Percentiles rank a stretch among this genome's conserved stretches.
Conservation (phyloP, 2,113 vertebrate genomes). For the Mirounga angustirostris region DNA sequence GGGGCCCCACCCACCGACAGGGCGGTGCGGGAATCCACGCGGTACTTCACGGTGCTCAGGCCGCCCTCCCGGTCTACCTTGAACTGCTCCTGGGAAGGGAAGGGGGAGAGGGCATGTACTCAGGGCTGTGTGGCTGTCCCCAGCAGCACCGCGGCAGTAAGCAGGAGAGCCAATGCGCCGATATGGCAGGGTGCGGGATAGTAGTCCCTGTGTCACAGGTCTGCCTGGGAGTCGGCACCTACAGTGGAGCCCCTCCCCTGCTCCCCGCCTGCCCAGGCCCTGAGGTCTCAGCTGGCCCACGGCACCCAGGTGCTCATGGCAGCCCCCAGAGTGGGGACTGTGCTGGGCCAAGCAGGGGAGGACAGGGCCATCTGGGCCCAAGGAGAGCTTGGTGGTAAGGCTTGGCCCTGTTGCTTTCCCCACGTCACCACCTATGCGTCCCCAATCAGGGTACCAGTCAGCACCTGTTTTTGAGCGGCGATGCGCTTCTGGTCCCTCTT, state of each 20-base stretch:
- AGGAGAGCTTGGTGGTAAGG: not conserved
- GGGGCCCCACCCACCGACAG: constrained; percentile 94
- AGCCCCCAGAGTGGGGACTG: not conserved
- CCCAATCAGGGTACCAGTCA: not conserved
- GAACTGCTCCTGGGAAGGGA: constrained; percentile 94
- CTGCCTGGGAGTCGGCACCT: not conserved
- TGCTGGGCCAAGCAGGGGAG: not conserved
- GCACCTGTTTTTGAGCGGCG: constrained; percentile 96
- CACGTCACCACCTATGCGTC: not conserved
- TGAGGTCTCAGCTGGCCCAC: not conserved
- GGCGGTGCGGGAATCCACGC: constrained; percentile 92
- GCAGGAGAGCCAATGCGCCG: not conserved
- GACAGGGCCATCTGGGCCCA: not conserved
- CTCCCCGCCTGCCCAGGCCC: not conserved
- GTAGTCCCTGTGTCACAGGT: not conserved
- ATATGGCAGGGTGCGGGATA: not conserved
- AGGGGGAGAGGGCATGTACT: not conserved
- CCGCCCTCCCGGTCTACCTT: constrained; percentile 97
- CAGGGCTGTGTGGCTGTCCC: not conserved
- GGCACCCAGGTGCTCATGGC: not conserved
- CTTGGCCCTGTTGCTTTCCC: not conserved
- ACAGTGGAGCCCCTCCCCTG: not conserved
- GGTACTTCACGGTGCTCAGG: constrained; percentile 93
- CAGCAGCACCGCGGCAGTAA: not conserved
- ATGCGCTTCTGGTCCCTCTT: constrained; percentile 98